phyloP scores from a whole-genome alignment of 2,113 vertebrate species.

The Cavia aperea region DNA sequence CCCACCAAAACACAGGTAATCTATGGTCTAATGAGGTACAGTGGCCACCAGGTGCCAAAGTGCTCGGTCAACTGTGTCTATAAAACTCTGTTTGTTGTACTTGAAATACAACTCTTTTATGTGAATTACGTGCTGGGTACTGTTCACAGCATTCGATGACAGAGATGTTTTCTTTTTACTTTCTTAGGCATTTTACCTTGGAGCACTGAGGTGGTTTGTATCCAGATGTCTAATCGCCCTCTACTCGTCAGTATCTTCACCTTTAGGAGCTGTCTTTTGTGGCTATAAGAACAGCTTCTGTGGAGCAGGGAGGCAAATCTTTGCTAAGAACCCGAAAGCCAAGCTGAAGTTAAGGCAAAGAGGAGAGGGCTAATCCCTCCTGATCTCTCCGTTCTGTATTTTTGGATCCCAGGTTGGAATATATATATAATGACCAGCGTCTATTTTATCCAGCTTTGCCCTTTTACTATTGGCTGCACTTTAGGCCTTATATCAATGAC shows the following conservation, averaged over 20 bases:
- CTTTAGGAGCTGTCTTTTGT: neutral
- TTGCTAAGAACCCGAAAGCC: neutral
- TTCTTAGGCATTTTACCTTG: constrained; percentile 36
- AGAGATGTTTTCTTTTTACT: constrained; percentile 18
- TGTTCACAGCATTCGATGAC: neutral
- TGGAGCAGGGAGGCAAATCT: neutral
- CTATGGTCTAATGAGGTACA: constrained; percentile 54
- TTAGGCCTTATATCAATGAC: constrained; percentile 55
- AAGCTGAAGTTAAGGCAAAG: neutral
- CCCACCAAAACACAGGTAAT: constrained; percentile 68
- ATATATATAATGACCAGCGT: neutral
- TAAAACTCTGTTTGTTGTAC: constrained; percentile 66
- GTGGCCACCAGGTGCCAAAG: constrained; percentile 66
- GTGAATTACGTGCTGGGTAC: neutral
- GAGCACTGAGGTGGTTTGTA: neutral
- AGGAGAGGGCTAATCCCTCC: neutral
- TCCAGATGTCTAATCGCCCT: neutral
- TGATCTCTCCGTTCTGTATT: neutral
- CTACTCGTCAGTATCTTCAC: neutral
- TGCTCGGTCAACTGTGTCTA: constrained; percentile 64
- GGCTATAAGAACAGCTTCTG: neutral
- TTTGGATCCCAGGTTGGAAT: constrained; percentile 13
- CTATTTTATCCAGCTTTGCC: neutral
- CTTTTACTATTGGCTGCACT: constrained; percentile 45
- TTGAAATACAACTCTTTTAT: constrained; percentile 67